Conservation (phyloP, 2,797 vertebrate genomes). For the Clarias fuscus region DNA sequence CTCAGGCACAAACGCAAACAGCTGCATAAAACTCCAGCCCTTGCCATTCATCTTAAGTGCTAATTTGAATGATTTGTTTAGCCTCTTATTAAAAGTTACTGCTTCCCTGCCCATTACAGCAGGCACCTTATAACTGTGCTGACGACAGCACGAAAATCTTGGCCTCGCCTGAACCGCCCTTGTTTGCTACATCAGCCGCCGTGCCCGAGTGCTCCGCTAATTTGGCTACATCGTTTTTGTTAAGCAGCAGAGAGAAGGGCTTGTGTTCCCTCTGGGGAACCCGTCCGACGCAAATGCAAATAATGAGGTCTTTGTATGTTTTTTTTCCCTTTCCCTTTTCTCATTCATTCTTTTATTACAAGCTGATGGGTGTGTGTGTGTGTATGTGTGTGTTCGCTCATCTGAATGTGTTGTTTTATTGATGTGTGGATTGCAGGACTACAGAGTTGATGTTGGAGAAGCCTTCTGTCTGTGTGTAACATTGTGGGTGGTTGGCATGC, state of each 20-base stretch:
- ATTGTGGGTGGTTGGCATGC: constrained; percentile 40
- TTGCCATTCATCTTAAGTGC: constrained; percentile 44
- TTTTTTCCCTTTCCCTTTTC: constrained; percentile 26
- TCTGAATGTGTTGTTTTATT: constrained; percentile 42
- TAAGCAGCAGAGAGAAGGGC: constrained; percentile 54
- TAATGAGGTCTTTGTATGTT: constrained; percentile 56
- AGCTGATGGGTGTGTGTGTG: constrained; percentile 38
- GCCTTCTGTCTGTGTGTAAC: constrained; percentile 23
- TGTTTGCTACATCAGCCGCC: constrained; percentile 50
- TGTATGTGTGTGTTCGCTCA: constrained; percentile 7
- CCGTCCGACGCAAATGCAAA: constrained; percentile 45
- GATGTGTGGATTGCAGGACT: constrained; percentile 21
- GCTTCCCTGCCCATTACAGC: constrained; percentile 58
- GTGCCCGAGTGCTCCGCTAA: constrained; percentile 52
- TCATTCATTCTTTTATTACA: constrained; percentile 50
- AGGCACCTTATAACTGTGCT: constrained; percentile 57
- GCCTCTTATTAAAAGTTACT: constrained; percentile 60
- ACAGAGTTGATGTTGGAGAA: constrained; percentile 18
- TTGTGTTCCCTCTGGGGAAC: constrained; percentile 46
- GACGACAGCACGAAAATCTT: constrained; percentile 49
- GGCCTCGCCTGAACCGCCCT: constrained; percentile 61
- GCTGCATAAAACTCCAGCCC: constrained; percentile 27
- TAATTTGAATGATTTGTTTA: constrained; percentile 57
- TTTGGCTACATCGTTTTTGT: constrained; percentile 53
- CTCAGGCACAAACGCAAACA: constrained; percentile 38